Base-by-base conservation (phyloP, 2,888 invertebrate species). In the Anorthoa munda region DNA sequence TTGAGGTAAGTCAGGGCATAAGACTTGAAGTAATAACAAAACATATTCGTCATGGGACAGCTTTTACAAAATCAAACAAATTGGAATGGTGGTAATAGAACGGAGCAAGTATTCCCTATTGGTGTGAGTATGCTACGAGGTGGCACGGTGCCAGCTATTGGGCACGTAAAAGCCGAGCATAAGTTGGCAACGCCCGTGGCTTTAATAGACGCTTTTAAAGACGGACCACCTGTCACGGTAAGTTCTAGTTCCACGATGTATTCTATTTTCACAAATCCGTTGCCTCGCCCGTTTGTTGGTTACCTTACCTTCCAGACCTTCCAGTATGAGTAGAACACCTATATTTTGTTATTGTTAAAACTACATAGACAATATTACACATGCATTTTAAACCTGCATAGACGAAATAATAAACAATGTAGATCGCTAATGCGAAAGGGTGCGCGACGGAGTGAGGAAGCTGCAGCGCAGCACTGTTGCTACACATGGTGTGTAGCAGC, bases 81-180 rank as follows among this genome's bases (percentile, higher is more conserved):
- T 23, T 53, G 31, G 17, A 13, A 55, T 23, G 17, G 53, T 63
- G 46, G 66, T 74, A 46, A 65, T 48, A 48, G 71, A 66, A 55
- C 56, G 63, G 46, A 63, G 73, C 56, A 61, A 59, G 69, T 63
- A 50, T 60, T 61, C n/a, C 26, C 50, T 48, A 31, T 21, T 67
- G 55, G 67, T 72, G 69, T 15, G 63, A 58, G 56, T 53, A 64
- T 50, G 56, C 64, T 51, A 48, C 55, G 26, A 65, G 26, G 56
- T 82, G 75, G 82, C 82, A 59, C 56, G 17, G 3, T 75, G 82
- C 85, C 85, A 83, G 66, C 56, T 69, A 61, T 15, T 68, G 39
- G 61, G 17, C 56, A 74, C 58, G 61, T 56, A 51, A 70, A 53
- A 56, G 60, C 71, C 31, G 13, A 59, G 58, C 39, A 59, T 66